phyloP scores from a whole-genome alignment of 2,888 invertebrate genomes.

The Rhogogaster chlorosoma region DNA sequence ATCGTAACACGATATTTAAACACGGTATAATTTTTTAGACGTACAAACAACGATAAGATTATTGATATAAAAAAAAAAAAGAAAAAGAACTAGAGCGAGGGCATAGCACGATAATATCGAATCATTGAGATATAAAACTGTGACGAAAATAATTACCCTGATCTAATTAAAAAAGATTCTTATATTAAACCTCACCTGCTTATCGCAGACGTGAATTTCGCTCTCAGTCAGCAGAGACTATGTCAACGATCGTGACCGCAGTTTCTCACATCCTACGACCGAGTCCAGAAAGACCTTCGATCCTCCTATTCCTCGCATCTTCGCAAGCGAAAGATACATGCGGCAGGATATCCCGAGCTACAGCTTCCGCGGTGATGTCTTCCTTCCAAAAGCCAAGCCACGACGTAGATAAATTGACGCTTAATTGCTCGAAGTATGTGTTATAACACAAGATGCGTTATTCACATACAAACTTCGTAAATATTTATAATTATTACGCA shows the following conservation, averaged over 20 bases:
- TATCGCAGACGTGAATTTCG: slow-evolving; percentile 26
- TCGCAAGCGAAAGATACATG: slow-evolving; percentile 1
- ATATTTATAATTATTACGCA: background rate
- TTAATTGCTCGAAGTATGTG: slow-evolving; percentile 25
- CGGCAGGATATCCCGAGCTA: background rate
- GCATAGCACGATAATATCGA: background rate
- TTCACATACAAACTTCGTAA: background rate
- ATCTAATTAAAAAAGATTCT: background rate
- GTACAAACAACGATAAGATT: background rate
- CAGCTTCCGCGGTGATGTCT: slow-evolving; percentile 21
- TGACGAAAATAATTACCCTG: background rate
- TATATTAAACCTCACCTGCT: background rate
- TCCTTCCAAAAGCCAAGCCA: slow-evolving; percentile 15
- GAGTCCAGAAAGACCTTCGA: slow-evolving; percentile 27
- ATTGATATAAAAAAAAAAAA: too few species aligned
- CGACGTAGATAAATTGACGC: slow-evolving; percentile 17
- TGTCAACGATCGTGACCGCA: slow-evolving; percentile 37
- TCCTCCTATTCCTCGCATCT: slow-evolving; percentile 17
- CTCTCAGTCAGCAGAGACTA: slow-evolving; percentile 36
- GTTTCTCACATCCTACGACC: slow-evolving; percentile 22
- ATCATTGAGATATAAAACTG: background rate
- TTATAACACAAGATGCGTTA: too few species aligned
- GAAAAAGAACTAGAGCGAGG: background rate
- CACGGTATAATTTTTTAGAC: background rate
- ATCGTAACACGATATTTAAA: background rate